Percentiles rank a stretch among this genome's conserved stretches.
Evolutionary conservation across 2,888 invertebrate genomes (phyloP).

Genomic region (Melanargia galathea): DNA sequence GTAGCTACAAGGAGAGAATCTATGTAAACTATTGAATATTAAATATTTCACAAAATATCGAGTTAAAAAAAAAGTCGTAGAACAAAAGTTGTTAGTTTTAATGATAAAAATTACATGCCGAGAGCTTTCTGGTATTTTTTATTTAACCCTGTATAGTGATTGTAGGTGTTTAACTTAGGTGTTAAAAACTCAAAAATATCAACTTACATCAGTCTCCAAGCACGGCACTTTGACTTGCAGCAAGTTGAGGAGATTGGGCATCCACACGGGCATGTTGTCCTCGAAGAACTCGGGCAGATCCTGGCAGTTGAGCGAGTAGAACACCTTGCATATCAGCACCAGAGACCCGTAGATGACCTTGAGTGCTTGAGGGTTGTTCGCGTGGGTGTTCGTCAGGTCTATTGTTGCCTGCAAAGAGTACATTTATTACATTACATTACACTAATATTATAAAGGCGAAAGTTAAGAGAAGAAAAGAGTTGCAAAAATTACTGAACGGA

Average conservation of each 20-base stretch:
- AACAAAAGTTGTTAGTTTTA: no score
- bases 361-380: conserved; percentile 89
- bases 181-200: background rate
- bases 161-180: no score
- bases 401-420: conserved; percentile 87
- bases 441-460: no score
- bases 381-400: conserved; percentile 89
- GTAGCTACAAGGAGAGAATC: no score
- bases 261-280: conserved; percentile 98
- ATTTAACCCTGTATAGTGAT: no score
- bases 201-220: conserved; percentile 83
- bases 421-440: background rate
- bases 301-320: conserved; percentile 98
- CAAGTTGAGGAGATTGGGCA: conserved; percentile 93
- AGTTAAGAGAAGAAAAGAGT: no score
- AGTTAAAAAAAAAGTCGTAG: no score
- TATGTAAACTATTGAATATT: no score
- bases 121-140: no score
- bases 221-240: conserved; percentile 89
- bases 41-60: no score
- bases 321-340: conserved; percentile 95
- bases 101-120: no score
- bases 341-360: conserved; percentile 94
- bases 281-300: conserved; percentile 99
- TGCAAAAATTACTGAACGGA: no score